Conservation (phyloP, 2,888 invertebrate species). For the Cantharis nigra region DNA sequence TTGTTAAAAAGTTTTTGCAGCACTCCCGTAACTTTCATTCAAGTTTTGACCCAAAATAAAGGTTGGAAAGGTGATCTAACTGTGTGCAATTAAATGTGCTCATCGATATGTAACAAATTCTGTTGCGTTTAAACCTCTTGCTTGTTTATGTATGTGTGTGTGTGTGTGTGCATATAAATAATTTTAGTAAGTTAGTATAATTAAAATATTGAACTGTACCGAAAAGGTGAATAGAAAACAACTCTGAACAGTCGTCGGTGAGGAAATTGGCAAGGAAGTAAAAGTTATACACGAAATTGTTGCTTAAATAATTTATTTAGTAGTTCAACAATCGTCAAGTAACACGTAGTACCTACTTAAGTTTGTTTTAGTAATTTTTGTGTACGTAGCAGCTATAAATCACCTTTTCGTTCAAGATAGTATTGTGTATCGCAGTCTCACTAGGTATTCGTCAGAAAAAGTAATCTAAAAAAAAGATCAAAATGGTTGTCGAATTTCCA, state of each 20-base stretch:
- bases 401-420: neutral
- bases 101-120: constrained; percentile 18
- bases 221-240: neutral
- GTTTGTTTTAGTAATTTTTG: neutral
- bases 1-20: neutral
- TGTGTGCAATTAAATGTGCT: constrained; percentile 16
- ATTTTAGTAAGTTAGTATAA: neutral
- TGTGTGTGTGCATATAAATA: neutral
- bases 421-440: neutral
- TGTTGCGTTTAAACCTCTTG: neutral
- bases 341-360: neutral
- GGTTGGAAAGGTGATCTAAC: constrained; percentile 14
- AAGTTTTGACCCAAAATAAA: neutral
- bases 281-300: neutral
- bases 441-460: too few species aligned
- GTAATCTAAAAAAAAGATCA: neutral
- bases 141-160: neutral
- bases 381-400: constrained; percentile 2
- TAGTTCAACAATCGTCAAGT: neutral
- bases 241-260: neutral
- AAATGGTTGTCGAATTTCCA: constrained; percentile 36
- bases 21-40: neutral
- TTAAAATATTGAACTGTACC: neutral
- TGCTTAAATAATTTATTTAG: neutral
- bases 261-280: constrained; percentile 7